Conservation (phyloP, 2,797 vertebrate species). For the Acipenser ruthenus region DNA sequence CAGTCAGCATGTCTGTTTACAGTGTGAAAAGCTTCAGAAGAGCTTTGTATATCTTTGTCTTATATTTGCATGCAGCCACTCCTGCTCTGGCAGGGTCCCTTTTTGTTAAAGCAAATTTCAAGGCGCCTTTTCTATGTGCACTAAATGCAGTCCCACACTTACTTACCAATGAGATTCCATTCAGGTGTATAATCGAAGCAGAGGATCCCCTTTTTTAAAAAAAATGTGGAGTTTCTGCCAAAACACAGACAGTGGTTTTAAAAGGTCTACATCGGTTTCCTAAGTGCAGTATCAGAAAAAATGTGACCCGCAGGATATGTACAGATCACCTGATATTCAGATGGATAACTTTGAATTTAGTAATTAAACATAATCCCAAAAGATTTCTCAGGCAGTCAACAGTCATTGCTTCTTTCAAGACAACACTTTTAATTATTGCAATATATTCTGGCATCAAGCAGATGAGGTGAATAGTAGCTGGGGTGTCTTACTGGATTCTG, state of each 20-base stretch:
- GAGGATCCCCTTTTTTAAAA: constrained; percentile 45
- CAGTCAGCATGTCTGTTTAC: neutral
- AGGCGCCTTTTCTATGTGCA: neutral
- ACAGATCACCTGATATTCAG: too few relatives aligned
- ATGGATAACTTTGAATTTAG: too few relatives aligned
- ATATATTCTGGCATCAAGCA: too few relatives aligned
- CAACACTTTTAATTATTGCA: too few relatives aligned
- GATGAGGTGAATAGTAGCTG: neutral
- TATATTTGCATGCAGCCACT: neutral
- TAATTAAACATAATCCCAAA: too few relatives aligned
- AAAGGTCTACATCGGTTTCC: neutral
- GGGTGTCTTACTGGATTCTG: constrained; percentile 31
- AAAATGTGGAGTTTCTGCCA: constrained; percentile 26
- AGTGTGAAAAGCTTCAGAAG: too few relatives aligned
- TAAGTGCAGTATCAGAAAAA: neutral
- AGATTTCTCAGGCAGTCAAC: too few relatives aligned
- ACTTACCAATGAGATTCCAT: constrained; percentile 44
- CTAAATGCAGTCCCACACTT: neutral
- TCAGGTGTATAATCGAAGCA: constrained; percentile 50
- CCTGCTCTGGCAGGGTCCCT: neutral
- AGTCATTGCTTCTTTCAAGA: too few relatives aligned
- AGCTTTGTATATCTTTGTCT: too few relatives aligned
- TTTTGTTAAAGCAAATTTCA: neutral
- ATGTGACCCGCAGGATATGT: neutral
- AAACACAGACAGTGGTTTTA: neutral